Base-by-base conservation (phyloP, 1,140 invertebrate species). In the Chlorops oryzae region DNA sequence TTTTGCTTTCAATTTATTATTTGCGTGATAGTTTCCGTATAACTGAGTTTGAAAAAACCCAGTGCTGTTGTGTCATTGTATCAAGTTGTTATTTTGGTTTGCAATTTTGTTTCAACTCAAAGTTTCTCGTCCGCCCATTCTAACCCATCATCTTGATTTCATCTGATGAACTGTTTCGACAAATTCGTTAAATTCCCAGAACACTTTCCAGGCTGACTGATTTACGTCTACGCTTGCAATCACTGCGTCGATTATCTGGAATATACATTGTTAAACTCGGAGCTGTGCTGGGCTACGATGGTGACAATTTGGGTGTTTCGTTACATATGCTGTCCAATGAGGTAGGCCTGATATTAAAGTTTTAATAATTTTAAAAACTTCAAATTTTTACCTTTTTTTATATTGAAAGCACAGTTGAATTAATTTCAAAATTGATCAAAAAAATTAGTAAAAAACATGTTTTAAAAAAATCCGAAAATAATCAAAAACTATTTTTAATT, bases 201-300 rank as follows among this genome's bases (percentile, higher is more conserved):
- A 72, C 67, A 34, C 63, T 65, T 72, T 72, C 61, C 57, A 80
- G 83, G 52, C 74, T 90, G 52, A 85, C 81, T 37, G 82, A 87
- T 63, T 73, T 90, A 3, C 77, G 85, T 3, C 75, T 88, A 10
- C 77, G 85, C 42, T 73, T 90, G 18, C 85, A 86, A 58, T 87
- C 85, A 3, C 73, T 90, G 15, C 79, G 83, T 57, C 79, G 85
- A 57, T 76, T 90, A 21, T 86, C 84, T 5, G 83, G 80, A 27
- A 82, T 88, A 49, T 90, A 90, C 63, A 81, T 86, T 4, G 73
- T 88, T 21, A 88, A 88, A 73, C 65, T 91, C 50, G 85, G 84
- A 20, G 80, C 83, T 0, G 82, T 86, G 2, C 77, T 90, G 2
- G 86, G 83, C 35, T 77, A 77, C 49, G 80, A 84, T 62, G 68